A percentile compares a stretch with the other conserved stretches of the same genome.
phyloP scores from a whole-genome alignment of 2,113 vertebrate species.

The Myrmecophaga tridactyla region DNA sequence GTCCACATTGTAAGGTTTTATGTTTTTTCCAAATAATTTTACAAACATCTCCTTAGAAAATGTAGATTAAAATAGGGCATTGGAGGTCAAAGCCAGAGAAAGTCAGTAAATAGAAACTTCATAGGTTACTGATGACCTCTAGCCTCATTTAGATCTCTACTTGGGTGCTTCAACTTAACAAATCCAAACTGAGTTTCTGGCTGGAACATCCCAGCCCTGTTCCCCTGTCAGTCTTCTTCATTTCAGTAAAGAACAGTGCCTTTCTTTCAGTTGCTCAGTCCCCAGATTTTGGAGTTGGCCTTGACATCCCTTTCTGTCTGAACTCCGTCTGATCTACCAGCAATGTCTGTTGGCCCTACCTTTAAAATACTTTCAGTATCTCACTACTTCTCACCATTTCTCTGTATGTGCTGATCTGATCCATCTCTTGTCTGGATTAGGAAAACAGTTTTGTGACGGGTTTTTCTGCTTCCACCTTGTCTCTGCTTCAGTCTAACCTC shows the following conservation, averaged over 20 bases:
- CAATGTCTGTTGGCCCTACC: not conserved
- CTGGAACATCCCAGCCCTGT: too few species aligned
- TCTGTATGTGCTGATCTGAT: not conserved
- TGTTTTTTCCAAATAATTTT: not conserved
- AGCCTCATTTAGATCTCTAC: not conserved
- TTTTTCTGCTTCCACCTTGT: not conserved
- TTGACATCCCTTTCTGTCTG: not conserved
- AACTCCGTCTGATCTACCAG: not conserved
- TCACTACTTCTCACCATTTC: not conserved
- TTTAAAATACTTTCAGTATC: not conserved
- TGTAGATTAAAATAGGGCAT: not conserved
- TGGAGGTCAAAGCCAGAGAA: not conserved
- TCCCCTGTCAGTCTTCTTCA: not conserved
- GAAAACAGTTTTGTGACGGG: not conserved
- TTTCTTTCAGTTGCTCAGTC: not conserved
- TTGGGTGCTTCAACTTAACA: not conserved
- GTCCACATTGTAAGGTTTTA: not conserved
- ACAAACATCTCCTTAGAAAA: conserved; percentile 15
- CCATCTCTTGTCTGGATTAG: not conserved
- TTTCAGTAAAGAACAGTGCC: not conserved
- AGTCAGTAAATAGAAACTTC: not conserved
- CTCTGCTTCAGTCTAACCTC: not conserved
- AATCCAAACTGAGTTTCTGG: not conserved
- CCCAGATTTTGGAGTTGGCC: not conserved
- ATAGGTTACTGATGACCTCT: not conserved